These are phyloP conservation scores for Apamea anceps DNA, from an alignment of 2,888 invertebrate species.

Conservation along the genomic window DNA sequence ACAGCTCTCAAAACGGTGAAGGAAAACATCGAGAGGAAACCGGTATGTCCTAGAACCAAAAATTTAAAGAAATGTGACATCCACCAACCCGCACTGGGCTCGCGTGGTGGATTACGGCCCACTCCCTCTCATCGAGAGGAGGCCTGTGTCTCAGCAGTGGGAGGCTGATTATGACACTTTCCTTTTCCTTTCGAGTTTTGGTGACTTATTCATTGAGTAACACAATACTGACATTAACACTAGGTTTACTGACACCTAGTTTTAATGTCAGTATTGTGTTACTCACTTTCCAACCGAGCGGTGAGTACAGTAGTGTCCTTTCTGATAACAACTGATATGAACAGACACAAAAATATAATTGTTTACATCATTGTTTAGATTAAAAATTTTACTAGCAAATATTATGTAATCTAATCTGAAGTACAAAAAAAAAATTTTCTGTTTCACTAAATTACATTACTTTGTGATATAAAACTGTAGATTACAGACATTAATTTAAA, in stretches of 20 bases:
- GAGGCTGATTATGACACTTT: no score
- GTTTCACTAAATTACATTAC: background rate
- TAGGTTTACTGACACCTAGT: no score
- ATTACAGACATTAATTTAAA: conserved; percentile 2
- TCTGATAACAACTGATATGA: background rate
- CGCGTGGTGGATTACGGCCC: no score
- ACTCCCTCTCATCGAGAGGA: no score
- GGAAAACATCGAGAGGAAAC: no score
- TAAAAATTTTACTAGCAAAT: background rate
- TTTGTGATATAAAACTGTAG: conserved; percentile 14
- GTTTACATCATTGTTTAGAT: background rate
- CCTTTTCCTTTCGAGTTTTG: background rate
- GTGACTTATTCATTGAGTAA: background rate
- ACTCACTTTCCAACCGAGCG: background rate
- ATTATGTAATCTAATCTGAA: conserved; percentile 15
- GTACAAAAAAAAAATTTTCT: background rate
- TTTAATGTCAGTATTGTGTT: no score
- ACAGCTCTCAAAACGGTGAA: no score
- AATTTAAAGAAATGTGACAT: no score
- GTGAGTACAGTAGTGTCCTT: background rate
- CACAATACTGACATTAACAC: background rate
- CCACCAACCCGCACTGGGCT: no score
- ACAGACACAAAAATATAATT: background rate
- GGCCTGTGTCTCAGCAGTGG: no score
- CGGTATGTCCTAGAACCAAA: no score